Evolutionary conservation across 2,888 invertebrate species (phyloP).

Genomic region (Aproaerema taeniolella): DNA sequence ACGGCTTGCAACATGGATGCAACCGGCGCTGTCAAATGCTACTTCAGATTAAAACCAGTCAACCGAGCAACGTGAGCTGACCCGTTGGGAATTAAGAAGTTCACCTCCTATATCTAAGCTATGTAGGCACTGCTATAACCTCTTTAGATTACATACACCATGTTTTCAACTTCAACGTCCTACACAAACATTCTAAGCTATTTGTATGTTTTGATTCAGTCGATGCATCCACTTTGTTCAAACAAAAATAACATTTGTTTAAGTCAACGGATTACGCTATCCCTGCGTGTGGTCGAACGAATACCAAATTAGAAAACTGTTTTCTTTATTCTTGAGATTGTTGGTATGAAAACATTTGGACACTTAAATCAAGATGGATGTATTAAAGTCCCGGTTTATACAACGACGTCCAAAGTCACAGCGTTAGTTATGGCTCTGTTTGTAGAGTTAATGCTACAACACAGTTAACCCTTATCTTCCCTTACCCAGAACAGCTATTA

Average conservation of each 20-base stretch:
- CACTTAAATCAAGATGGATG: background rate
- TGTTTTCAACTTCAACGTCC: too few relatives aligned
- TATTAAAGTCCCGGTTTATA: background rate
- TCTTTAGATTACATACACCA: too few relatives aligned
- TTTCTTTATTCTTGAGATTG: constrained; percentile 15
- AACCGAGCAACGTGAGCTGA: too few relatives aligned
- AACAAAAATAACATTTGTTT: constrained; percentile 26
- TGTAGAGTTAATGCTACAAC: too few relatives aligned
- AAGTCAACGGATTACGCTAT: constrained; percentile 15
- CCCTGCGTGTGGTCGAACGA: constrained; percentile 29
- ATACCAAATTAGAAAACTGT: constrained; percentile 26
- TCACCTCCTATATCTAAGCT: too few relatives aligned
- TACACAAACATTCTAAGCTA: too few relatives aligned
- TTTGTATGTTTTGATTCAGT: too few relatives aligned
- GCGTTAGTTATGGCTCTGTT: too few relatives aligned
- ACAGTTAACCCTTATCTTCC: too few relatives aligned
- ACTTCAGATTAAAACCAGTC: background rate
- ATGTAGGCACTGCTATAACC: too few relatives aligned
- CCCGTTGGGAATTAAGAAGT: too few relatives aligned
- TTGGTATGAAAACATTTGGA: constrained; percentile 14
- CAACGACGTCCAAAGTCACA: background rate
- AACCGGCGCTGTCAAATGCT: background rate
- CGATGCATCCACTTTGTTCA: constrained; percentile 21
- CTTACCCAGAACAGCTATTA: too few relatives aligned
- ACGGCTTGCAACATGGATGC: background rate